Conservation (phyloP, 1,140 invertebrate species). For the Drosophila sproati region DNA sequence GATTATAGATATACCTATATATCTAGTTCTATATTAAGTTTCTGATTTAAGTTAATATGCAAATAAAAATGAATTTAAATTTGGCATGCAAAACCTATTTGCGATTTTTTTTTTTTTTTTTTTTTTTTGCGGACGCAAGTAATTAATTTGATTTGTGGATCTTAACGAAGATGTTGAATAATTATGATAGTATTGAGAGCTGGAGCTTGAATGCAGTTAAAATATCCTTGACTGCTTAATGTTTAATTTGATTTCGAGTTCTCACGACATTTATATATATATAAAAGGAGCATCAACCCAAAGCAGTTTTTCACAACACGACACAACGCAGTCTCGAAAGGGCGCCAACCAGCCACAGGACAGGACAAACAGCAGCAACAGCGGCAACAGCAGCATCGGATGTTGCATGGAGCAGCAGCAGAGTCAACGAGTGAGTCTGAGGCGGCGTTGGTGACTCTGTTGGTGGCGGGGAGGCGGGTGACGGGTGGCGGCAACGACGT, state of each 20-base stretch:
- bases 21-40: too few relatives aligned
- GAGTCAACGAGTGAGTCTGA: conserved; percentile 5
- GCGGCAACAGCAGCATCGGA: conserved; percentile 3
- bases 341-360: conserved; percentile 11
- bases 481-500: conserved; percentile 13
- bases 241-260: conserved; percentile 60
- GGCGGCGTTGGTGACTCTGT: not conserved
- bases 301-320: conserved; percentile 17
- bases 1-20: too few relatives aligned
- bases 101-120: not conserved
- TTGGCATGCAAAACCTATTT: too few relatives aligned
- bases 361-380: not conserved
- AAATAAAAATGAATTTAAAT: too few relatives aligned
- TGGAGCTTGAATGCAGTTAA: not conserved
- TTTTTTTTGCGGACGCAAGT: not conserved
- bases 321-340: conserved; percentile 22
- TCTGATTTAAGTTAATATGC: too few relatives aligned
- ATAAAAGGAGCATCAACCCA: conserved; percentile 13
- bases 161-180: not conserved
- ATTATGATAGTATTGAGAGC: not conserved
- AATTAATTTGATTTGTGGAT: conserved; percentile 1
- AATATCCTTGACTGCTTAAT: conserved; percentile 62
- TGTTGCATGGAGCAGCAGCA: conserved; percentile 2
- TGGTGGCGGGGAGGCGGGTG: not conserved
- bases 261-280: not conserved